Evolutionary conservation across 1,140 invertebrate species (phyloP), one percentile per base, ranked within the genome.

Genomic region (Drosophila hydei): DNA sequence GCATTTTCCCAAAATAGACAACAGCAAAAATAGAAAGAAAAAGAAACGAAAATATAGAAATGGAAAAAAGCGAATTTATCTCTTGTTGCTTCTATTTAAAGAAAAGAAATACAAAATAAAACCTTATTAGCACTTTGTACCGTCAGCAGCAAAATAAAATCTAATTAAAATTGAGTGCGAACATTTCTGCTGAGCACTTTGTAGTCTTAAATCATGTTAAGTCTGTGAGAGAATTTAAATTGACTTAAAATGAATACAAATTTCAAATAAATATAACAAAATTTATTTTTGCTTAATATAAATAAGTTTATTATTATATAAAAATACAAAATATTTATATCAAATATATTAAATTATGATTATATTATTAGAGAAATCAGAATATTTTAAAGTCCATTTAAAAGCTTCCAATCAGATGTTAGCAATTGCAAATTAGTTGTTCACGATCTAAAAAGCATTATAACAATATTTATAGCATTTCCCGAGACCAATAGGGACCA

Each of bases 1-100:
- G 54, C 61, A 71, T 27, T 27, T 72, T 65, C 48, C 54, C 40
- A 70, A 55, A 70, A 70, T 63, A 70, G 59, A 70, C 50, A 63
- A 63, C 47, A 18, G 33, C 48, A 30, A 55, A 52, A 52, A 21
- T 30, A 18, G 30, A 16, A 18, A n/a, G n/a, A 43, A 11, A 51
- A 5, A 51, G 3, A 56, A 63, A 58, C 64, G 42, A 42, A 52
- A 42, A 9, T 42, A 33, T 33, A 48, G 3, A 52, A 69, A 62
- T 51, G 51, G 33, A 54, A 45, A 51, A 47, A 52, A 51, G 68
- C 33, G 25, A 51, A 55, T 48, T 62, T 45, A 48, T 48, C 19
- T 61, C 33, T 40, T 40, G 42, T 50, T 55, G 21, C 9, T 40
- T 38, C 55, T 55, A 63, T 63, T 63, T 70, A 70, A 33, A 11